Conservation (phyloP, 2,113 vertebrate species). For the Chloebia gouldiae region DNA sequence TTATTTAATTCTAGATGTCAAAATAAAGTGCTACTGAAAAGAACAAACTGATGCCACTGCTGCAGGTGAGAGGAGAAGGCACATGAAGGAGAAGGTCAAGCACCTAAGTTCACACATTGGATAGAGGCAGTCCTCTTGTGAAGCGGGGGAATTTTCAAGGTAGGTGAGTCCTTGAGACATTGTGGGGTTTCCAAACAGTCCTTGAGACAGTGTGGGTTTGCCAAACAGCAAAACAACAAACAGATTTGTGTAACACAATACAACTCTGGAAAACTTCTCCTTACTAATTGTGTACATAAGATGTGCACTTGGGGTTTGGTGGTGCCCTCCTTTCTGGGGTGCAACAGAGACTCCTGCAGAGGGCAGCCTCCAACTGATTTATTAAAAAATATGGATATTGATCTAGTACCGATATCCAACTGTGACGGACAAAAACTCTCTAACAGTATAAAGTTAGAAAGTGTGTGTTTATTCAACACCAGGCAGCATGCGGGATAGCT, state of each 20-base stretch:
- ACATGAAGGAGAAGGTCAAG: not conserved
- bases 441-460: no score
- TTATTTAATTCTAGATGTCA: slow-evolving; percentile 41
- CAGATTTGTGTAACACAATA: not conserved
- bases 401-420: no score
- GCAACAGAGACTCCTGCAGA: no score
- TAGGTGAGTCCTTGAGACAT: fast-evolving
- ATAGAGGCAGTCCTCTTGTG: not conserved
- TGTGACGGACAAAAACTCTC: no score
- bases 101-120: not conserved
- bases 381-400: no score
- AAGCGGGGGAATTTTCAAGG: slow-evolving; percentile 16
- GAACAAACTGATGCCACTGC: not conserved
- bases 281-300: not conserved
- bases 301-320: not conserved
- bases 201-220: no score
- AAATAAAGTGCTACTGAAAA: slow-evolving; percentile 22
- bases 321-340: no score
- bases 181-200: no score
- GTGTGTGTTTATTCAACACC: no score
- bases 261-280: not conserved
- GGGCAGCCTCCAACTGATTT: no score
- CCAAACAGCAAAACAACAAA: not conserved
- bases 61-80: not conserved
- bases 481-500: no score